Conservation (phyloP, 2,797 vertebrate genomes). For the Selene dorsalis region DNA sequence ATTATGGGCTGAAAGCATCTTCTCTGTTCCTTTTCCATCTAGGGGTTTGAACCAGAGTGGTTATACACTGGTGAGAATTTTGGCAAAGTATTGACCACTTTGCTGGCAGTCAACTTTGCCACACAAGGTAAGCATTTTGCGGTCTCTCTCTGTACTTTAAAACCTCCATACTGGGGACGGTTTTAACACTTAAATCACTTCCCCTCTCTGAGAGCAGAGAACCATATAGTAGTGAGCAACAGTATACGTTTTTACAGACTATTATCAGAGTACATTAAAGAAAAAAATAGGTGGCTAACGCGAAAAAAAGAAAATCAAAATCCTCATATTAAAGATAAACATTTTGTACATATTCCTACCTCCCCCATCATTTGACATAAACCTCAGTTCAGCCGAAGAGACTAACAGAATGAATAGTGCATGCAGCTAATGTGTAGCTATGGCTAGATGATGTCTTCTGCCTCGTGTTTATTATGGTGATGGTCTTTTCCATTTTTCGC, state of each 20-base stretch:
- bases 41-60: conserved; percentile 94
- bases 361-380: neutral
- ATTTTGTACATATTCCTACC: neutral
- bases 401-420: neutral
- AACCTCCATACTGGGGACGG: too few species aligned
- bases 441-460: neutral
- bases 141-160: neutral
- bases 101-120: conserved; percentile 92
- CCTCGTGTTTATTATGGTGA: neutral
- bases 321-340: neutral
- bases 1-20: conserved; percentile 40
- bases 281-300: neutral
- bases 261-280: neutral
- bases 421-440: neutral
- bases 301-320: neutral
- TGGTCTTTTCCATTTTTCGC: conserved; percentile 4
- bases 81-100: conserved; percentile 89
- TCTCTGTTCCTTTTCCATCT: conserved; percentile 56
- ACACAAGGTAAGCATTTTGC: conserved; percentile 91
- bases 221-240: neutral
- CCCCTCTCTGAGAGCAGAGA: neutral
- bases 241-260: neutral
- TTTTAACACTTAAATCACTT: neutral
- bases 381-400: neutral
- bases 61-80: conserved; percentile 92